Evolutionary conservation across 2,113 vertebrate genomes (phyloP), one percentile per base, ranked within the genome.

Genomic region (Barnardius zonarius): DNA sequence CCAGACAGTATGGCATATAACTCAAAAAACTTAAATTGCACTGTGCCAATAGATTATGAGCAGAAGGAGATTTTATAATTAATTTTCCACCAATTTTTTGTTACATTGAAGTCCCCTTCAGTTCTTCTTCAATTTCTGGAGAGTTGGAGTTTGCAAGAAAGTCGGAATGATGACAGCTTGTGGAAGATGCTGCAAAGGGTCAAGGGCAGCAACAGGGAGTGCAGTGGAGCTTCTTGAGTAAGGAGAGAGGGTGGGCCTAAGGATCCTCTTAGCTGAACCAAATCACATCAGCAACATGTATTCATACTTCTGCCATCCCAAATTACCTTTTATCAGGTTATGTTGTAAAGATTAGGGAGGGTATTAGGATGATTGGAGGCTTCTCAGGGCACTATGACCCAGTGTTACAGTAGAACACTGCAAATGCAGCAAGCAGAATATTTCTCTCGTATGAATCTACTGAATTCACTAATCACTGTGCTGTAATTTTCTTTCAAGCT

Each of bases 401-500:
- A 61, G 80, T 78, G 52, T 70, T 91, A 43, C 88, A 91, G 61
- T 39, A 91, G 83, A 89, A 86, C 70, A 79, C 33, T 64, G 48
- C 52, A 87, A 93, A 92, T 59, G 41, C 77, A 89, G 77, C 35
- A 79, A 82, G 66, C 54, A 66, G 72, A 94, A 59, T 79, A 90
- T 57, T 85, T 73, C 54, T 88, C 44, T 91, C 78, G 17, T 73
- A 84, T 24, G 6, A 83, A 63, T 79, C 52, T 90, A 94, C 95
- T 91, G 87, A 93, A 92, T 96, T 93, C 75, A 86, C 82, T 95
- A 91, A 95, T 94, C 82, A 87, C 1, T 0, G 87, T 94, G 78
- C 67, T 92, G 78, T 76, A 89, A 92, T 95, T 95, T 95, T 76
- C 90, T 90, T 85, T 79, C 87, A 70, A 91, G 92, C 70, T 91